phyloP scores from a whole-genome alignment of 2,888 invertebrate species.

The Ophion ventricosus region DNA sequence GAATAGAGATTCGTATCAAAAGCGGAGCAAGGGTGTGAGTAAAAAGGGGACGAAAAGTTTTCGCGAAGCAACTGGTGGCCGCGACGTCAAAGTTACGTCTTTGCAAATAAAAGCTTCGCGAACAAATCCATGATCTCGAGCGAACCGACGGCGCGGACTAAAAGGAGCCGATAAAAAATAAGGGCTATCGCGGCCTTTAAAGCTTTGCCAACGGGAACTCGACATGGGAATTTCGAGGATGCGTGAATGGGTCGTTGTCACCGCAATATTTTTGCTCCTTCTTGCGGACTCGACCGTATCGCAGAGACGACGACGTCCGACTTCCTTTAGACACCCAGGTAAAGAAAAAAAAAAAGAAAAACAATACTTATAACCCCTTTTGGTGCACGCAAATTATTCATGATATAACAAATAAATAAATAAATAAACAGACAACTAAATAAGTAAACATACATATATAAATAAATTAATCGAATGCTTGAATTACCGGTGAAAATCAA shows the following conservation, averaged over 20 bases:
- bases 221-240: conserved; percentile 71
- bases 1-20: conserved; percentile 4
- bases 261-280: conserved; percentile 69
- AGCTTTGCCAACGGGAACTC: conserved; percentile 39
- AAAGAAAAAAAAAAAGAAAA: conserved; percentile 54
- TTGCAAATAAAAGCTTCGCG: conserved; percentile 56
- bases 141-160: conserved; percentile 32
- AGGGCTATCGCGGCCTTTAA: conserved; percentile 8
- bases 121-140: conserved; percentile 43
- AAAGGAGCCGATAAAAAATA: conserved; percentile 27
- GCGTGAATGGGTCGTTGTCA: conserved; percentile 63
- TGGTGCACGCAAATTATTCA: not conserved
- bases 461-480: not conserved
- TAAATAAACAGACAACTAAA: not conserved
- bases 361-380: not conserved
- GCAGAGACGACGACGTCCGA: conserved; percentile 67
- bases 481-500: too few species aligned
- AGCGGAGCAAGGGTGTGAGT: conserved; percentile 41
- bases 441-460: not conserved
- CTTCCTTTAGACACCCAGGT: conserved; percentile 70
- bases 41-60: conserved; percentile 45
- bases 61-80: conserved; percentile 65
- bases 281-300: conserved; percentile 65
- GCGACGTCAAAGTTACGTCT: conserved; percentile 34
- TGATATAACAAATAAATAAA: not conserved